Base-by-base conservation (phyloP, 2,113 vertebrate species). In the Fulmarus glacialis region DNA sequence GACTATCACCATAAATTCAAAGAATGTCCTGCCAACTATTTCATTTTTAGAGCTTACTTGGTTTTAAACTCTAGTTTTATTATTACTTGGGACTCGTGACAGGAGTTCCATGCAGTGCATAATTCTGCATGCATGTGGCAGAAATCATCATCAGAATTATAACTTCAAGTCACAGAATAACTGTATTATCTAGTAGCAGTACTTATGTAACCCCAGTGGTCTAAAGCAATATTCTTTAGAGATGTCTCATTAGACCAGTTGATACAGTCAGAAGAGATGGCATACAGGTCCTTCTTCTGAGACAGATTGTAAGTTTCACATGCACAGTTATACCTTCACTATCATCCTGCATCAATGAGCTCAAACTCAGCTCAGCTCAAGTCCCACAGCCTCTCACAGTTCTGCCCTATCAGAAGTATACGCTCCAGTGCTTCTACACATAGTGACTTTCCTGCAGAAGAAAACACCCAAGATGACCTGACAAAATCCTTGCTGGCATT, bases 401-500 rank as follows among this genome's bases (percentile, higher is more conserved):
- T 83, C 63, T 73, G 47, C 55, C 63, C 63, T 32, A 43, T 23
- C 60, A 70, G 48, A 55, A 87, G 5, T 9, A 77, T 3, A 68
- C 36, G 52, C 59, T 58, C 75, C 67, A 40, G 7, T 15, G 42
- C 66, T 73, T 73, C 72, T 47, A 64, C 50, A 12, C 56, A 64
- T 15, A 48, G 55, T 9, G 52, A 48, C 45, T 87, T 59, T 32
- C 43, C 50, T 26, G 56, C 43, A 92, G 79, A 90, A 74, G 56
- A 58, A 55, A 87, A 67, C 53, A 60, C 29, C 14, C 60, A 42
- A 26, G 72, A 72, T 16, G 32, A 95, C 67, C 66, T 45, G 56
- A 86, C 82, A 94, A 95, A 95, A 95, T 68, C 63, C 20, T 89
- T 73, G 42, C 75, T 63, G 45, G n/a, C 56, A 72, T 86, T 94